A percentile compares a stretch with the other conserved stretches of the same genome.
phyloP scores from a whole-genome alignment of 2,797 vertebrate genomes.

The Prunella strophiata region DNA sequence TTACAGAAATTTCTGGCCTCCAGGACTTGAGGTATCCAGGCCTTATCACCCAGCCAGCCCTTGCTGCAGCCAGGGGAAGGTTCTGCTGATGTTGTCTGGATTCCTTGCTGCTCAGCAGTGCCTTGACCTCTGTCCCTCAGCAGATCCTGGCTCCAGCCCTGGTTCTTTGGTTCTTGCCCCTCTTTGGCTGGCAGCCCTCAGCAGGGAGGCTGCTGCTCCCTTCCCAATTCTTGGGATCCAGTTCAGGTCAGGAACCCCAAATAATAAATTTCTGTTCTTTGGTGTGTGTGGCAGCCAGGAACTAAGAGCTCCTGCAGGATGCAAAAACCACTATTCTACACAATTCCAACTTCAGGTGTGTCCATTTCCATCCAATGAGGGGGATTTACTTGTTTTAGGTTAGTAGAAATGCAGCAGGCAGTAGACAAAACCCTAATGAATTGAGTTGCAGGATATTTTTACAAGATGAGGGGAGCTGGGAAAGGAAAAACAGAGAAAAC shows the following conservation, averaged over 20 bases:
- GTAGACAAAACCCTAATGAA: not conserved
- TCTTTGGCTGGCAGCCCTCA: not conserved
- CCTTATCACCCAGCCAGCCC: not conserved
- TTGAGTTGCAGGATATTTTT: not conserved
- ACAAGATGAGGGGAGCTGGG: not conserved
- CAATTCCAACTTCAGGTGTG: not conserved
- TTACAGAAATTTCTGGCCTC: not conserved
- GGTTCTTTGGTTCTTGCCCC: not conserved
- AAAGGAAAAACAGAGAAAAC: not conserved
- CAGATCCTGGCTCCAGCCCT: not conserved
- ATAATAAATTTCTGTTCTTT: not conserved
- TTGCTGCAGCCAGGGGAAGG: not conserved
- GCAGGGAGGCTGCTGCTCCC: not conserved
- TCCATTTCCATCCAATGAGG: not conserved
- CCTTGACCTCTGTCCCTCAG: not conserved
- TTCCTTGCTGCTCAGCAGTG: not conserved
- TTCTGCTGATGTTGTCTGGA: not conserved
- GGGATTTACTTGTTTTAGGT: not conserved
- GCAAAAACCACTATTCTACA: fast-evolving
- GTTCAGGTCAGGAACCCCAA: not conserved
- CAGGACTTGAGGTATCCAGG: not conserved
- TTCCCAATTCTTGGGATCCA: not conserved
- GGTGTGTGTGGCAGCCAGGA: not conserved
- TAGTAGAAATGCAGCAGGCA: not conserved
- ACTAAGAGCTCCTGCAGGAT: not conserved